These are phyloP conservation scores for Hozukius guyotensis DNA, from an alignment of 2,797 vertebrate genomes.

Conservation along the genomic window DNA sequence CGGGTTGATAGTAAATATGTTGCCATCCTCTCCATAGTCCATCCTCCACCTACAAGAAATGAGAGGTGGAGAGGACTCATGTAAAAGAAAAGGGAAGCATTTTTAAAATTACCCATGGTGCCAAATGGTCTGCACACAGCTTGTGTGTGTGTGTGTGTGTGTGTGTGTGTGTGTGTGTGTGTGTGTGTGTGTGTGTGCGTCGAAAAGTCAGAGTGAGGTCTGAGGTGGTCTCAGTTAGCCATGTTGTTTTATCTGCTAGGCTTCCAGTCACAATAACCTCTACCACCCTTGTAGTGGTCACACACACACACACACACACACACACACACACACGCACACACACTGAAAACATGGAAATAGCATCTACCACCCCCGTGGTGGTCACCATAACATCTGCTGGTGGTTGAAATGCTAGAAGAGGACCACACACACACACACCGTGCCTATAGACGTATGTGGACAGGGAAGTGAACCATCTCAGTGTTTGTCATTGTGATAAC, in stretches of 20 bases:
- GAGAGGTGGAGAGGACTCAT: neutral
- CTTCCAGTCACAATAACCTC: slow-evolving; percentile 67
- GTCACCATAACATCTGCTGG: slow-evolving; percentile 74
- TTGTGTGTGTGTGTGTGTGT: neutral
- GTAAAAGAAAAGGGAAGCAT: too few relatives aligned
- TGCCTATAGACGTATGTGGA: slow-evolving; percentile 7
- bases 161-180: neutral
- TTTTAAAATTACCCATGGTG: slow-evolving; percentile 40
- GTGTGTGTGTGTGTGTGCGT: neutral
- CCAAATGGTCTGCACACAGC: slow-evolving; percentile 39
- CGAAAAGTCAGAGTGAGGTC: slow-evolving; percentile 12
- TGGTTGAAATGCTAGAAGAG: slow-evolving; percentile 52
- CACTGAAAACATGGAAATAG: slow-evolving; percentile 49
- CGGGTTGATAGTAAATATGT: neutral
- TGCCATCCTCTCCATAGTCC: slow-evolving; percentile 24
- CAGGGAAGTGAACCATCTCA: slow-evolving; percentile 28
- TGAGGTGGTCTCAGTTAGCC: slow-evolving; percentile 43
- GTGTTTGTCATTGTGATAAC: slow-evolving; percentile 29
- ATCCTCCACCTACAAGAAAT: slow-evolving; percentile 8
- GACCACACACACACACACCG: slow-evolving; percentile 60
- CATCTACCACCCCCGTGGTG: slow-evolving; percentile 56
- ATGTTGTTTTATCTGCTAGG: slow-evolving; percentile 54
- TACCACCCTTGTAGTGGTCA: slow-evolving; percentile 51
- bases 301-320: slow-evolving; percentile 25
- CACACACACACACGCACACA: slow-evolving; percentile 34